Evolutionary conservation across 1,140 invertebrate genomes (phyloP).

Genomic region (Drosophila santomea): DNA sequence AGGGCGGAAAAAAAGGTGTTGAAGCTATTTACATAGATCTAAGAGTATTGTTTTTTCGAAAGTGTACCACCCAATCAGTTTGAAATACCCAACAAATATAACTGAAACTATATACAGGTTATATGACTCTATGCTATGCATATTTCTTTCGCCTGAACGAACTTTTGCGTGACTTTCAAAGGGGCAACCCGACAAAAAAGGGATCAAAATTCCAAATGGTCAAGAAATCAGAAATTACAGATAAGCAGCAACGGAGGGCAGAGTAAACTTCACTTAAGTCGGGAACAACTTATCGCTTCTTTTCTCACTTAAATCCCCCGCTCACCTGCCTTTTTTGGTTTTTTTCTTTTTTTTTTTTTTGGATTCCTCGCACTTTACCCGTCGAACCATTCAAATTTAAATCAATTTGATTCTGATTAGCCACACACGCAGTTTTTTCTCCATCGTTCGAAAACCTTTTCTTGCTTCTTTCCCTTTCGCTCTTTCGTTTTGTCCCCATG

Average conservation of each 20-base stretch:
- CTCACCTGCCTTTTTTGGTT: neutral
- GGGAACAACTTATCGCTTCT: constrained; percentile 58
- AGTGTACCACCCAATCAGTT: too few species aligned
- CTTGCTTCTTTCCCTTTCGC: constrained; percentile 8
- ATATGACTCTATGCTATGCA: neutral
- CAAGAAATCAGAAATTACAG: constrained; percentile 17
- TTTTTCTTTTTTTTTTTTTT: constrained; percentile 6
- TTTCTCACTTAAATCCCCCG: constrained; percentile 48
- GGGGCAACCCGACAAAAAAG: neutral
- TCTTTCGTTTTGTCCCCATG: constrained; percentile 44
- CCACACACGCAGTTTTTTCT: constrained; percentile 74
- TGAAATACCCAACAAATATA: neutral
- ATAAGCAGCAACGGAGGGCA: constrained; percentile 10
- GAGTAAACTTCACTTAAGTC: constrained; percentile 21
- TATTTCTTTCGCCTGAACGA: too few species aligned
- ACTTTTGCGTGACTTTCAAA: neutral
- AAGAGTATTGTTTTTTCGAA: too few species aligned
- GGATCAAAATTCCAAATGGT: constrained; percentile 15
- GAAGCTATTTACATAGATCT: too few species aligned
- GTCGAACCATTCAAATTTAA: constrained; percentile 79
- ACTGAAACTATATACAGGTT: too few species aligned
- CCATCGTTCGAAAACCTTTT: constrained; percentile 38
- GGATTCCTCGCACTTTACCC: constrained; percentile 65
- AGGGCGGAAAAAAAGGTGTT: neutral
- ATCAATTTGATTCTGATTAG: constrained; percentile 82